These are phyloP conservation scores for Ophioninae sp. DNA, from an alignment of 2,888 invertebrate genomes.

Conservation along the genomic window DNA sequence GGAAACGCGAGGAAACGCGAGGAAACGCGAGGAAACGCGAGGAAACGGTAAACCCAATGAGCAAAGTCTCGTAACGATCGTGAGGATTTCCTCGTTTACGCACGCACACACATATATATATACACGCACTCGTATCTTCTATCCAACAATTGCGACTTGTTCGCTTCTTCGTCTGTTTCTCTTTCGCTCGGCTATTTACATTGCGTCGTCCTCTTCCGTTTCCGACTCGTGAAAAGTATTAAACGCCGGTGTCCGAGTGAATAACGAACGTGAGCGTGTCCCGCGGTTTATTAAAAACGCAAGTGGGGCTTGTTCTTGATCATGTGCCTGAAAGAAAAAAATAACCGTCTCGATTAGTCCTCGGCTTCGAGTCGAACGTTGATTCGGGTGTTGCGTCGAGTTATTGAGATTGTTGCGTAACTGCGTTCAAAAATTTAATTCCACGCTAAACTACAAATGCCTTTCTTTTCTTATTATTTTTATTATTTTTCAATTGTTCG, in stretches of 20 bases:
- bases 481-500: not conserved
- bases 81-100: constrained; percentile 5
- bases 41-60: not conserved
- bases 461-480: not conserved
- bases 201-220: constrained; percentile 38
- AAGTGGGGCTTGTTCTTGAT: constrained; percentile 94
- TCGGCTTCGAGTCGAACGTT: constrained; percentile 3
- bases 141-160: not conserved
- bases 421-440: too few relatives aligned
- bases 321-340: constrained; percentile 87
- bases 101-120: constrained; percentile 2
- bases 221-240: constrained; percentile 58
- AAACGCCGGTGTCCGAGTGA: constrained; percentile 43
- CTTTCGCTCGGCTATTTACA: constrained; percentile 54
- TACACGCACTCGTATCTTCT: constrained; percentile 41
- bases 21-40: not conserved
- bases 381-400: not conserved
- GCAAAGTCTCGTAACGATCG: constrained; percentile 1
- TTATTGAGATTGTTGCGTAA: too few relatives aligned
- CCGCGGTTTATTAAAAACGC: constrained; percentile 83
- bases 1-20: too few relatives aligned
- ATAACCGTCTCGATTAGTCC: constrained; percentile 10
- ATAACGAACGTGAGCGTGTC: constrained; percentile 21
- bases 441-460: too few relatives aligned
- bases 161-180: constrained; percentile 7